Evolutionary conservation across 2,113 vertebrate species (phyloP).

Genomic region (Polypterus bichir): DNA sequence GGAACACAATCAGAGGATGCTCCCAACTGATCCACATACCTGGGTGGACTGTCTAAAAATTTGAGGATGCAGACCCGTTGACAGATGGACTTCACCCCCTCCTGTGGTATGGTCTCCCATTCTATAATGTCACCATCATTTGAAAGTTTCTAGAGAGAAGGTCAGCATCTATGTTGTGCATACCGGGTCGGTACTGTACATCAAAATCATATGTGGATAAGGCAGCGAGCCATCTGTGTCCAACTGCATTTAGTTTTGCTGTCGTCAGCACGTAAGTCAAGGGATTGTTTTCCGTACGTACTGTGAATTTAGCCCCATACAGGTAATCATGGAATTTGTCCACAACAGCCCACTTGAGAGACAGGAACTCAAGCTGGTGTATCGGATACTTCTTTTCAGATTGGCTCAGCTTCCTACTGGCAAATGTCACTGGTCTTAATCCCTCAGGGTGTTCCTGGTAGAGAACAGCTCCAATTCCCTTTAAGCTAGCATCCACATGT

Average conservation of each 20-base stretch:
- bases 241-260: constrained; percentile 5
- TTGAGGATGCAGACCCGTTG: no score
- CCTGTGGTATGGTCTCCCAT: not conserved
- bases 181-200: constrained; percentile 2
- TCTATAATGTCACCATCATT: not conserved
- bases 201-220: constrained; percentile 4
- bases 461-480: no score
- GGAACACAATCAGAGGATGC: not conserved
- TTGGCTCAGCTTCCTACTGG: no score
- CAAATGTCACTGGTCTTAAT: no score
- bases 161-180: constrained; percentile 5
- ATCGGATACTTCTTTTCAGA: no score
- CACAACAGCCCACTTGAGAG: no score
- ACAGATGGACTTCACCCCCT: not conserved
- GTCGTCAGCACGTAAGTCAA: not conserved
- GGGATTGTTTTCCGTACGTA: not conserved
- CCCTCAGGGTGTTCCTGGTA: no score
- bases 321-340: no score
- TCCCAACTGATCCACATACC: not conserved
- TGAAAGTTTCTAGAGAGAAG: constrained; percentile 5
- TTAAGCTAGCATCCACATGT: no score
- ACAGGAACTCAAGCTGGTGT: no score
- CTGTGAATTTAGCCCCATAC: not conserved
- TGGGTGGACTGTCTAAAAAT: no score
- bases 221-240: not conserved